Percentiles rank a stretch among this genome's conserved stretches.
These are phyloP conservation scores for Pseudomyrmex pallidus DNA, from an alignment of 1,140 invertebrate genomes.

Conservation along the genomic window DNA sequence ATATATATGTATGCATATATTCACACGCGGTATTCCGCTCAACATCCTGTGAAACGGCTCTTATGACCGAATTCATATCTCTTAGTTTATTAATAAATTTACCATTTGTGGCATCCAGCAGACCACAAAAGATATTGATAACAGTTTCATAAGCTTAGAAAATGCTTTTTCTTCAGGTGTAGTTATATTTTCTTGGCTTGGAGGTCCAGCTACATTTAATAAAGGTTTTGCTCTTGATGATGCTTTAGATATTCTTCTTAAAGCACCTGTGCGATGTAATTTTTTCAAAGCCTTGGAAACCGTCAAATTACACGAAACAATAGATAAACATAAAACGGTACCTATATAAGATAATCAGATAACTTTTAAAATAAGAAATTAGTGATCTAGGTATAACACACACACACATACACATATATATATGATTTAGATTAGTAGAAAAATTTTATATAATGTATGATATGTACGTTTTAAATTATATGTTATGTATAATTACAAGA, in stretches of 20 bases:
- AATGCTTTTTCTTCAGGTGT: slow-evolving; percentile 93
- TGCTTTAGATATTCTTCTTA: slow-evolving; percentile 79
- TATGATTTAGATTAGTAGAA: not conserved
- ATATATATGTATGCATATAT: too few relatives aligned
- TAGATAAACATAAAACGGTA: slow-evolving; percentile 89
- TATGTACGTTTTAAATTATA: not conserved
- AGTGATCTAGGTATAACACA: too few relatives aligned
- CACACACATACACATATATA: not conserved
- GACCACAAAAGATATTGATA: slow-evolving; percentile 92
- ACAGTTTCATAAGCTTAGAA: slow-evolving; percentile 92
- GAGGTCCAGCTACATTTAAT: slow-evolving; percentile 75
- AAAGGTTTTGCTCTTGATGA: slow-evolving; percentile 80
- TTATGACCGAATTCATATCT: too few relatives aligned
- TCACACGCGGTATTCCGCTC: too few relatives aligned
- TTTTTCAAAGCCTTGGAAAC: slow-evolving; percentile 92
- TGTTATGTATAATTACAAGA: not conserved
- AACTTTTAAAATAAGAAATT: not conserved
- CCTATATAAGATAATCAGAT: slow-evolving; percentile 86
- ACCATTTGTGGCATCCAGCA: slow-evolving; percentile 96
- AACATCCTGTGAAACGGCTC: too few relatives aligned
- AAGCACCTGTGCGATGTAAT: slow-evolving; percentile 84
- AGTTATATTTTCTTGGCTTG: slow-evolving; percentile 82
- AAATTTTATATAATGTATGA: not conserved
- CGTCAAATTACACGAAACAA: slow-evolving; percentile 92
- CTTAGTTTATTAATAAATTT: slow-evolving; percentile 75